These are phyloP conservation scores for Macrotis lagotis DNA, from an alignment of 2,113 vertebrate species.

Conservation along the genomic window DNA sequence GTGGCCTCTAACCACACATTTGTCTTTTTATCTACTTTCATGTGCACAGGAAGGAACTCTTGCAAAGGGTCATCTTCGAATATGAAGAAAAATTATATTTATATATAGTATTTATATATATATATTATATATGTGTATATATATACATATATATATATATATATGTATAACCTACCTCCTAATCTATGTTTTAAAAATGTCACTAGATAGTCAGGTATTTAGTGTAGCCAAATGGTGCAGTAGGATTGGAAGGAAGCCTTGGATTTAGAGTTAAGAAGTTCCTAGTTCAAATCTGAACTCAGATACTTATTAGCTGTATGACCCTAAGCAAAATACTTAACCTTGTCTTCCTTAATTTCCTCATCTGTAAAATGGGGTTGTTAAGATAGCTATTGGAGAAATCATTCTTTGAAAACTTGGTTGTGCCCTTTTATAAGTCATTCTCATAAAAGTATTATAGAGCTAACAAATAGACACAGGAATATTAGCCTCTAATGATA, in stretches of 20 bases:
- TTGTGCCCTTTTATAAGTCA: neutral
- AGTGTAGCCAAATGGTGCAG: neutral
- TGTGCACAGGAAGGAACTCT: conserved; percentile 49
- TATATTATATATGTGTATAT: neutral
- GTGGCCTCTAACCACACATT: conserved; percentile 54
- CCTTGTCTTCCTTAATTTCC: neutral
- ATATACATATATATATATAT: neutral
- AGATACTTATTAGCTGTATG: neutral
- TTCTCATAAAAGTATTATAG: neutral
- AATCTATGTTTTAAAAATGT: neutral
- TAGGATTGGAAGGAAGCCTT: neutral
- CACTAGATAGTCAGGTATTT: neutral
- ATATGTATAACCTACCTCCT: neutral
- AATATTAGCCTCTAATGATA: neutral
- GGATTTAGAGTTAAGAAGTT: neutral
- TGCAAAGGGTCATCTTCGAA: conserved; percentile 30
- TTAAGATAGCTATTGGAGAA: neutral
- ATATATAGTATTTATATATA: neutral
- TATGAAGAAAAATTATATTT: neutral
- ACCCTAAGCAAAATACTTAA: neutral
- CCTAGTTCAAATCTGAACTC: neutral
- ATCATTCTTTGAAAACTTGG: neutral
- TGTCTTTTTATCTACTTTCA: conserved; percentile 59
- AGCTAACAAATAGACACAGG: neutral
- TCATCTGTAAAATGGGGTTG: neutral